Percentiles rank a stretch among this genome's conserved stretches.
Evolutionary conservation across 2,113 vertebrate species (phyloP).

Genomic region (Piprites chloris): DNA sequence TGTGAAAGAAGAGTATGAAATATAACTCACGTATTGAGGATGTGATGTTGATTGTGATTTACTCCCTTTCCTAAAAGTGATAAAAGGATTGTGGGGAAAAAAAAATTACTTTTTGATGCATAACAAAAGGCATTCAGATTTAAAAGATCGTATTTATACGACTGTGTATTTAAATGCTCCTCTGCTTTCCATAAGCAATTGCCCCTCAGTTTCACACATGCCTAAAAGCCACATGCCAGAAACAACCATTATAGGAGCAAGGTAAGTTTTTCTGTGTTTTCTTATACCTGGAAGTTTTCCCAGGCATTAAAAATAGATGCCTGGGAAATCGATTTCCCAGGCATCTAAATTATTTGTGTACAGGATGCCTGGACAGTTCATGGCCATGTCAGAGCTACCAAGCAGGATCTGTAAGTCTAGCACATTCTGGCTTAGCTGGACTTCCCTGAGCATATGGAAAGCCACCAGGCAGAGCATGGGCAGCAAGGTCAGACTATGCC

Average conservation of each 20-base stretch:
- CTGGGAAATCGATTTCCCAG: no score
- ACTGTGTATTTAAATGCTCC: not conserved
- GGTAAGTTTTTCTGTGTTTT: not conserved
- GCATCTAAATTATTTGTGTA: not conserved
- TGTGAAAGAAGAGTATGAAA: not conserved
- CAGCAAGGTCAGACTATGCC: not conserved
- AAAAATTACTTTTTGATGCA: not conserved
- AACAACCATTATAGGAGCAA: not conserved
- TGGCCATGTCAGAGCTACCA: fast-evolving
- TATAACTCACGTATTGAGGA: fast-evolving
- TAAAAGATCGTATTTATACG: not conserved
- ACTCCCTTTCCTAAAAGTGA: not conserved
- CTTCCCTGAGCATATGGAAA: not conserved
- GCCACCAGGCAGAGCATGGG: not conserved
- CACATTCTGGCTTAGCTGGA: not conserved
- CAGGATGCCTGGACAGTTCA: not conserved
- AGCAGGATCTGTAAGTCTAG: not conserved
- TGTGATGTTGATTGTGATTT: not conserved
- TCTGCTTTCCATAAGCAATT: not conserved
- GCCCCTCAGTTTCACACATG: not conserved
- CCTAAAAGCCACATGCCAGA: not conserved
- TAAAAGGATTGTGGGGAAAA: not conserved
- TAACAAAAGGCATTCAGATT: not conserved
- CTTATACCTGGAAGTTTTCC: not conserved
- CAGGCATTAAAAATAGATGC: not conserved